Base-by-base conservation (phyloP, 2,888 invertebrate genomes). In the Hemaris fuciformis region DNA sequence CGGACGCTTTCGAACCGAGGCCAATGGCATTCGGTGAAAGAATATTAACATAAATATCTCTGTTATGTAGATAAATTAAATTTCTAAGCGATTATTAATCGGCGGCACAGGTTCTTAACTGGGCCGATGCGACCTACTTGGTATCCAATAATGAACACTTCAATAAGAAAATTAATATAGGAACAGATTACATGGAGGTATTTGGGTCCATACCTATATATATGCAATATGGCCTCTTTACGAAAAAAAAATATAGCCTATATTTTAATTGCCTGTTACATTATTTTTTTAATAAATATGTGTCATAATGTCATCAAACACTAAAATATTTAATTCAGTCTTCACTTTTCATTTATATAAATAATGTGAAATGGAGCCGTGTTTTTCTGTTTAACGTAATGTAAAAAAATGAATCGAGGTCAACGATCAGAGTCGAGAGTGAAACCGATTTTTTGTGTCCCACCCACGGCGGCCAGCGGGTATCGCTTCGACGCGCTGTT, bases 1-100 rank as follows among this genome's bases (percentile, higher is more conserved):
- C 77, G 84, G 75, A 79, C 80, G 87, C 90, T 91, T 90, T 90
- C 89, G 67, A 84, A 77, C 70, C 65, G 74, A 77, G 83, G 79
- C 75, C 78, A 73, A 71, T 79, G 76, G 71, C 80, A 71, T 72
- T 66, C 63, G 64, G 77, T 75, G 79, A 84, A 84, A 81, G 81
- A 82, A 42, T 73, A 79, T 84, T 83, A 74, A 72, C 77, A 83
- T 84, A 74, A 53, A 18, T 53, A 25, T 48, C 18, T 59, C 38
- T 23, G 10, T 56, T 57, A 10, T 45, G 31, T 45, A 31, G n/a
- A 22, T 8, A 43, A 61, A 56, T 53, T 20, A 34, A 53, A 57
- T 57, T 45, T 61, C 45, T 57, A 57, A 57, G 18, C 25, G 15
- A 15, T 38, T 41, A 60, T 53, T 60, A 25, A 53, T 41, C 10